A percentile compares a stretch with the other conserved stretches of the same genome.
These are phyloP conservation scores for Coracopsis vasa DNA, from an alignment of 2,113 vertebrate genomes.

Conservation along the genomic window DNA sequence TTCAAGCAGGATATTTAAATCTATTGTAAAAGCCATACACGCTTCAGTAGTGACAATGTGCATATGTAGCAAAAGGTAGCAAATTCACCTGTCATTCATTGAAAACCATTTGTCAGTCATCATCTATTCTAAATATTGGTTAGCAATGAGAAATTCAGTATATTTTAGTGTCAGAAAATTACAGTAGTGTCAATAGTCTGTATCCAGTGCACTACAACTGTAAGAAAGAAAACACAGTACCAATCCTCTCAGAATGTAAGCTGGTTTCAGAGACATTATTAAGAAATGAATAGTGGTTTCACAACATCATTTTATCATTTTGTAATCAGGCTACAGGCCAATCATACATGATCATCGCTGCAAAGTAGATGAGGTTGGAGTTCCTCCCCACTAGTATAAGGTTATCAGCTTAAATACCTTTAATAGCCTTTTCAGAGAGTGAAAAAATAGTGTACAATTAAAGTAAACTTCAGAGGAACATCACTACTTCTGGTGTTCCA, in stretches of 20 bases:
- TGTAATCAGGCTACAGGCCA: slow-evolving; percentile 54
- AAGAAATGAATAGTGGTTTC: slow-evolving; percentile 55
- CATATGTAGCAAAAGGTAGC: neutral
- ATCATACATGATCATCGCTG: neutral
- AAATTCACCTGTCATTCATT: neutral
- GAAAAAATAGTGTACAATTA: neutral
- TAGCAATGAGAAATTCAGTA: neutral
- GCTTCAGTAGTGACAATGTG: neutral
- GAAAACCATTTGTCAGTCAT: neutral
- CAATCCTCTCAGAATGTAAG: neutral
- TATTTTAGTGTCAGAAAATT: neutral
- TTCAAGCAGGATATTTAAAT: neutral
- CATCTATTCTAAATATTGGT: slow-evolving; percentile 3
- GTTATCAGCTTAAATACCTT: slow-evolving; percentile 21
- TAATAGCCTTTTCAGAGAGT: neutral
- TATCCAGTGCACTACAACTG: neutral
- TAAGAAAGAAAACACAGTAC: neutral
- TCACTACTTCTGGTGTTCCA: neutral
- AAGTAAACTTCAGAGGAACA: neutral
- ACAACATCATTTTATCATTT: slow-evolving; percentile 52
- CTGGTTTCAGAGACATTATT: slow-evolving; percentile 39
- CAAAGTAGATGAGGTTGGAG: slow-evolving; percentile 34
- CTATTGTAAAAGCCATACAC: neutral
- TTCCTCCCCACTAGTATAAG: neutral
- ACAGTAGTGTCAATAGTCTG: neutral